These are phyloP conservation scores for Bombus haemorrhoidalis DNA, from an alignment of 1,140 invertebrate genomes.

Conservation along the genomic window DNA sequence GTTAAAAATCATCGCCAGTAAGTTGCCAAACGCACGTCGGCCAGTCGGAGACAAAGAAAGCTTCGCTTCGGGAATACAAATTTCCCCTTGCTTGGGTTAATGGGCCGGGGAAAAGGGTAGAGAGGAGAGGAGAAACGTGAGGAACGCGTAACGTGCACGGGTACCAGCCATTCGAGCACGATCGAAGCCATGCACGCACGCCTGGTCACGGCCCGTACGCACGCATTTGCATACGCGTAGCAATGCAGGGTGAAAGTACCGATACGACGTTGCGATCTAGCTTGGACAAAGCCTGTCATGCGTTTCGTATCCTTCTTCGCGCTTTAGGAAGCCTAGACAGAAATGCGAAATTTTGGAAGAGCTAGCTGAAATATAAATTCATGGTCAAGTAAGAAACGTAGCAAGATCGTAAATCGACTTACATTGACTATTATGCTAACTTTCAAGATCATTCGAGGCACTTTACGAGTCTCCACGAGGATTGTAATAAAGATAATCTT, in stretches of 20 bases:
- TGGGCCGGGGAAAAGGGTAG: background rate
- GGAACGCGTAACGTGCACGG: conserved; percentile 37
- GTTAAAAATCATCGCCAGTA: background rate
- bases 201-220: conserved; percentile 36
- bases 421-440: background rate
- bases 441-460: background rate
- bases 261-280: conserved; percentile 26
- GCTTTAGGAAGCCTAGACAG: background rate
- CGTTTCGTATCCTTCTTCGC: background rate
- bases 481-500: background rate
- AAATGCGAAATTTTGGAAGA: background rate
- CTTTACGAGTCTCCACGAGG: background rate
- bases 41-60: conserved; percentile 10
- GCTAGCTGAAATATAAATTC: background rate
- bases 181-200: conserved; percentile 38
- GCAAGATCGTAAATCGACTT: background rate
- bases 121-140: conserved; percentile 8
- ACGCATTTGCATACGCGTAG: conserved; percentile 49
- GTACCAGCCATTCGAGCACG: conserved; percentile 20
- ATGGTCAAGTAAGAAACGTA: background rate
- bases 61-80: conserved; percentile 29
- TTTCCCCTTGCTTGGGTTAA: conserved; percentile 5
- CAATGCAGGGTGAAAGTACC: conserved; percentile 55
- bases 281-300: conserved; percentile 10
- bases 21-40: conserved; percentile 26